phyloP scores from a whole-genome alignment of 2,888 invertebrate species.

The Eledona agricola region DNA sequence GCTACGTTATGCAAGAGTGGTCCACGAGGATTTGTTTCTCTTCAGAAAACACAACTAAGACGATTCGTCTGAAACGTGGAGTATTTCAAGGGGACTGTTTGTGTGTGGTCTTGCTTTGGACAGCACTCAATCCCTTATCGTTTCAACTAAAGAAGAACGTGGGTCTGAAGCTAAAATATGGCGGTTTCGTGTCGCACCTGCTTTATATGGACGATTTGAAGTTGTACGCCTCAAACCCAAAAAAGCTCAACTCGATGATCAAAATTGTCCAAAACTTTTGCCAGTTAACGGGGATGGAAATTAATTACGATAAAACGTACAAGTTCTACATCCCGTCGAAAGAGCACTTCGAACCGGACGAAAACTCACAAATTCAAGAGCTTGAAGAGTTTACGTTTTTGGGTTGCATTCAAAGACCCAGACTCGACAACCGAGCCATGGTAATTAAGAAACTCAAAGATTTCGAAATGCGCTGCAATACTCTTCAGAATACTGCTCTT shows the following conservation, averaged over 20 bases:
- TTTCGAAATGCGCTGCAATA: too few species aligned
- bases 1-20: constrained; percentile 8
- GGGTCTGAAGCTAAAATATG: not conserved
- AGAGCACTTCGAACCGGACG: not conserved
- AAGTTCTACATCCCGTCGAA: not conserved
- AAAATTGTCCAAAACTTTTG: not conserved
- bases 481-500: too few species aligned
- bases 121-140: constrained; percentile 11
- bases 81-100: constrained; percentile 11
- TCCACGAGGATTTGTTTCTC: not conserved
- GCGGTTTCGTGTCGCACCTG: not conserved
- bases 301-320: not conserved
- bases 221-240: not conserved
- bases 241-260: not conserved
- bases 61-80: constrained; percentile 2
- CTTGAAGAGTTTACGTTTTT: too few species aligned
- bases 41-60: not conserved
- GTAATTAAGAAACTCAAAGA: too few species aligned
- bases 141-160: not conserved
- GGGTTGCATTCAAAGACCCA: too few species aligned
- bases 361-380: not conserved
- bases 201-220: constrained; percentile 15
- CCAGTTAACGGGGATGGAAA: not conserved
- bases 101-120: constrained; percentile 9
- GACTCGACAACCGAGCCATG: too few species aligned